Evolutionary conservation across 2,888 invertebrate genomes (phyloP), one percentile per base, ranked within the genome.

Genomic region (Pterobdella sp.): DNA sequence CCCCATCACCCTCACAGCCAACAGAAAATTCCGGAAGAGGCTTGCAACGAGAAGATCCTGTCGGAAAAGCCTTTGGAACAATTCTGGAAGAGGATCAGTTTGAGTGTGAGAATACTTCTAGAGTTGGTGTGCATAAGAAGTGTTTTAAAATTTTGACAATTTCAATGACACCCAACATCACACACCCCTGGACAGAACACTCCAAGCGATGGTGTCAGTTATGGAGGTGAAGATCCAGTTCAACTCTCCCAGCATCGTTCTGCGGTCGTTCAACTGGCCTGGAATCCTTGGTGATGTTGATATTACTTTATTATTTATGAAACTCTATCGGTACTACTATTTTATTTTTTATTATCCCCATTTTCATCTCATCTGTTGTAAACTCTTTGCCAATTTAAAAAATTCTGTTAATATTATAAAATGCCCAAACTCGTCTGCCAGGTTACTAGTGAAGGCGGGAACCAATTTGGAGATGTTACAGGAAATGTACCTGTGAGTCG

Each of bases 181-280:
- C 76, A 77, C 81, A 89, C 89, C 89, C 86, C 91, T 88, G 2
- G 95, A 93, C 79, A 99, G 87, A 63, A 91, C 92, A 83, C 95
- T 95, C 97, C 97, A 98, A 0, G 98, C 98, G 81, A 99, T 97
- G 14, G 98, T 98, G 84, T 99, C 98, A 0, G 98, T 98, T 79
- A 99, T 95, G 65, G 98, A 97, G 1, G 98, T 98, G 86, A 98
- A 98, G 82, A 99, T 96, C 98, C 98, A 98, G 87, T 98, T 98
- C 75, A 98, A 86, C 86, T 99, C 97, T 68, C 98, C 98, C 78
- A 97, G 87, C 92, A 97, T 94, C 36, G 98, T 96, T 79, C 94
- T 88, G 31, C 96, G 88, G 86, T 97, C 96, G 78, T 91, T 91
- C 78, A 95, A 88, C 82, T 91, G 91, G 0, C 98, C 98, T 7